phyloP scores from a whole-genome alignment of 2,113 vertebrate species.

The Callipepla squamata region DNA sequence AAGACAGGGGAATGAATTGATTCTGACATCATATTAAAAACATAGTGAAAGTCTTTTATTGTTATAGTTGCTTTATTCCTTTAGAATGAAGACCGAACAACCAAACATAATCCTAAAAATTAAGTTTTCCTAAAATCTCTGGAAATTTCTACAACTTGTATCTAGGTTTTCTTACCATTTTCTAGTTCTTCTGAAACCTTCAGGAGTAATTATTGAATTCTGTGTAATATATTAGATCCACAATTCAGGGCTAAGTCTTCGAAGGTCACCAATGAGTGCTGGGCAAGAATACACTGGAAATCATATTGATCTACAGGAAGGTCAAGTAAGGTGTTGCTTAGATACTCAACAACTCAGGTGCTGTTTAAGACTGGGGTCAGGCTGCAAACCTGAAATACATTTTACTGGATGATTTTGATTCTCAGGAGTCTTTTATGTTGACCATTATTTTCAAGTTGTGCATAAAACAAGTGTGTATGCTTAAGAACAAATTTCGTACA shows the following conservation, averaged over 20 bases:
- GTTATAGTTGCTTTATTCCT: not conserved
- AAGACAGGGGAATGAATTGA: not conserved
- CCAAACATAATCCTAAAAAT: not conserved
- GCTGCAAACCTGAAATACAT: not conserved
- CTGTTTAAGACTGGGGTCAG: not conserved
- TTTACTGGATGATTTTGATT: not conserved
- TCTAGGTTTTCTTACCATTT: not conserved
- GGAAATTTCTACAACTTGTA: not conserved
- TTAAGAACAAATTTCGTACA: not conserved
- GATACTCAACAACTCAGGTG: not conserved
- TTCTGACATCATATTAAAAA: conserved; percentile 22
- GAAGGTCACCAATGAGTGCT: not conserved
- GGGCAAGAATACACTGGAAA: not conserved
- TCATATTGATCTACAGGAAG: not conserved
- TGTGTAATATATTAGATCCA: not conserved
- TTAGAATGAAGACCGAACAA: not conserved
- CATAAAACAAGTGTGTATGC: not conserved
- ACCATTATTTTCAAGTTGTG: not conserved
- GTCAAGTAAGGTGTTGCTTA: fast-evolving
- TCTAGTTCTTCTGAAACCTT: not conserved
- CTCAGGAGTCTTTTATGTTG: not conserved
- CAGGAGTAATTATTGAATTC: not conserved
- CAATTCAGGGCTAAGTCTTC: not conserved
- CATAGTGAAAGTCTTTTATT: not conserved
- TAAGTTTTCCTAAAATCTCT: not conserved